Evolutionary conservation across 1,140 invertebrate species (phyloP).

Genomic region (Odontomachus brunneus): DNA sequence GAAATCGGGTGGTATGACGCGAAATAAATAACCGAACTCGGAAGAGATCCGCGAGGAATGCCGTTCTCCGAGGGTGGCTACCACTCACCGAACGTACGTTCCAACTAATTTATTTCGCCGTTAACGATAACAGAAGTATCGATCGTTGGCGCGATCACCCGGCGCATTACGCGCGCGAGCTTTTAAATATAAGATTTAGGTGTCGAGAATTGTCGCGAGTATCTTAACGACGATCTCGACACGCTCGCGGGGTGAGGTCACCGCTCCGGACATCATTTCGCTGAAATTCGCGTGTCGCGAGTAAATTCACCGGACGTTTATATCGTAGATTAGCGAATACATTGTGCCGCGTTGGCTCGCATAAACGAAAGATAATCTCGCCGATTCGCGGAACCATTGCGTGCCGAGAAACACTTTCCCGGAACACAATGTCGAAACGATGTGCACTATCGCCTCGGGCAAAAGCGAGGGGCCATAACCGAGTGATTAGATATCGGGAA

Average conservation of each 20-base stretch:
- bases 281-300: constrained; percentile 56
- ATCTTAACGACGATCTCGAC: constrained; percentile 63
- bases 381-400: constrained; percentile 51
- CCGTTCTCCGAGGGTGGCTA: constrained; percentile 9
- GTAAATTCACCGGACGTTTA: constrained; percentile 57
- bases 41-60: constrained; percentile 17
- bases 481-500: constrained; percentile 54
- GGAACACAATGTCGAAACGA: constrained; percentile 54
- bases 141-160: background rate
- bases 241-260: constrained; percentile 33
- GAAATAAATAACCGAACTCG: background rate
- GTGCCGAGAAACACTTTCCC: constrained; percentile 38
- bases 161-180: background rate
- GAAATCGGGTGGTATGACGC: too few species aligned
- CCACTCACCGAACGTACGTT: constrained; percentile 33
- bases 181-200: constrained; percentile 41
- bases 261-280: constrained; percentile 34
- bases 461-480: constrained; percentile 48
- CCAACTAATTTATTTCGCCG: constrained; percentile 18
- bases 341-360: constrained; percentile 41
- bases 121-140: constrained; percentile 42
- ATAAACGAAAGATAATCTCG: constrained; percentile 51
- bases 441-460: constrained; percentile 37
- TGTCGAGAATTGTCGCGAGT: constrained; percentile 26
- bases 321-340: constrained; percentile 51